A percentile compares a stretch with the other conserved stretches of the same genome.
Evolutionary conservation across 2,113 vertebrate species (phyloP).

Genomic region (Apteryx mantelli): DNA sequence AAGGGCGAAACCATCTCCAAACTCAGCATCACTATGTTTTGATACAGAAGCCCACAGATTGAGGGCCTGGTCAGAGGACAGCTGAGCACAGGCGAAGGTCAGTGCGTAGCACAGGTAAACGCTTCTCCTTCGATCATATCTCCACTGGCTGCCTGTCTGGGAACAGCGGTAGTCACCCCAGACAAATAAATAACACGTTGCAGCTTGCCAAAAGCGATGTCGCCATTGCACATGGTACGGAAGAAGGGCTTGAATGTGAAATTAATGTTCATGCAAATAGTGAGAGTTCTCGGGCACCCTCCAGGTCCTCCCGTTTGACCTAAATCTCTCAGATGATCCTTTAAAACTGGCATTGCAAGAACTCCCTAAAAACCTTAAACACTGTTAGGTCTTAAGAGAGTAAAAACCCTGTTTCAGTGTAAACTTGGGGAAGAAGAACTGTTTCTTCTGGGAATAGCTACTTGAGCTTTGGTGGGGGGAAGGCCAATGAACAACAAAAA

Average conservation of each 20-base stretch:
- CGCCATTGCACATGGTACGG: slow-evolving; percentile 1
- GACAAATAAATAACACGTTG: background rate
- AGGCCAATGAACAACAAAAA: background rate
- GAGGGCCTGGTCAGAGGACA: rapidly evolving
- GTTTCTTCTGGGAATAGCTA: background rate
- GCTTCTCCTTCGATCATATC: background rate
- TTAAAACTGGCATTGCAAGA: background rate
- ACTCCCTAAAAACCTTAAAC: background rate
- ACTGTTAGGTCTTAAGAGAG: background rate
- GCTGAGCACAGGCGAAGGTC: background rate
- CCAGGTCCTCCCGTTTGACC: background rate
- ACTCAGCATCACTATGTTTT: background rate
- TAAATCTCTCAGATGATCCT: background rate
- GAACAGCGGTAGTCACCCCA: background rate
- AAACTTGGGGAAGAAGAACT: background rate
- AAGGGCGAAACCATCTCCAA: background rate
- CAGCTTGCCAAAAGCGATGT: background rate
- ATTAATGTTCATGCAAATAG: background rate
- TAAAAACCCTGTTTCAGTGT: background rate
- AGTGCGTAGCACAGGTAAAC: background rate
- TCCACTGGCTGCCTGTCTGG: background rate
- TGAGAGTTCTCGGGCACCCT: background rate
- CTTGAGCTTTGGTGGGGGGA: background rate
- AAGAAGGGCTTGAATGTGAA: background rate
- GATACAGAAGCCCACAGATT: background rate